A percentile compares a stretch with the other conserved stretches of the same genome.
Conservation (phyloP, 2,113 vertebrate genomes). For the Notiomystis cincta region DNA sequence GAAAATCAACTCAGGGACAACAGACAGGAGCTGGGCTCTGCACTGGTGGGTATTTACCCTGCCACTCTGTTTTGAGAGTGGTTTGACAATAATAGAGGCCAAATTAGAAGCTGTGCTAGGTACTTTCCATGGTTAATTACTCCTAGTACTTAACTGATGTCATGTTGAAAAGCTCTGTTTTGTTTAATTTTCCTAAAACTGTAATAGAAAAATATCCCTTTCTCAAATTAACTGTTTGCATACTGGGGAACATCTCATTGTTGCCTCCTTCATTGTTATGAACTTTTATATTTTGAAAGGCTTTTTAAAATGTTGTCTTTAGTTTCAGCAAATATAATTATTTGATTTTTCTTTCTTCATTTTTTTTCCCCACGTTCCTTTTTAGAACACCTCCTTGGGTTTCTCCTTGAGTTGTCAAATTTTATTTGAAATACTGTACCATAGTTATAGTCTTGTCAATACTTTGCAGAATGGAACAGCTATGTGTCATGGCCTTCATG, state of each 20-base stretch:
- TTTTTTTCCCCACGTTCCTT: neutral
- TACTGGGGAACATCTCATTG: neutral
- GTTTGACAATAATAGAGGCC: neutral
- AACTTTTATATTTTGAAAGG: neutral
- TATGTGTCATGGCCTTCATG: neutral
- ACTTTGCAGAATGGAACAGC: neutral
- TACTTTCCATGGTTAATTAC: neutral
- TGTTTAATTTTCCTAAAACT: neutral
- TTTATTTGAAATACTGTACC: neutral
- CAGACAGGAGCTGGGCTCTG: neutral
- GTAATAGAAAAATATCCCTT: neutral
- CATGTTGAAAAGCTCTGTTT: neutral
- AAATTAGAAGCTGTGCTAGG: neutral
- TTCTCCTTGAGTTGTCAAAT: neutral
- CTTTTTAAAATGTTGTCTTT: neutral
- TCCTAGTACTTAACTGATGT: neutral
- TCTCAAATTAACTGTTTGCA: neutral
- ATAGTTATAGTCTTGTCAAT: neutral
- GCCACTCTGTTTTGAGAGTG: neutral
- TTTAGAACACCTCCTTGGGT: neutral
- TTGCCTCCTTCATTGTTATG: neutral
- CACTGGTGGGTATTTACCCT: neutral
- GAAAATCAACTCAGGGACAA: neutral
- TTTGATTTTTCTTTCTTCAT: neutral
- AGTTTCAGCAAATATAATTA: neutral